Percentiles rank a stretch among this genome's conserved stretches.
Evolutionary conservation across 2,888 invertebrate genomes (phyloP).

Genomic region (Alentia gelatinosa): DNA sequence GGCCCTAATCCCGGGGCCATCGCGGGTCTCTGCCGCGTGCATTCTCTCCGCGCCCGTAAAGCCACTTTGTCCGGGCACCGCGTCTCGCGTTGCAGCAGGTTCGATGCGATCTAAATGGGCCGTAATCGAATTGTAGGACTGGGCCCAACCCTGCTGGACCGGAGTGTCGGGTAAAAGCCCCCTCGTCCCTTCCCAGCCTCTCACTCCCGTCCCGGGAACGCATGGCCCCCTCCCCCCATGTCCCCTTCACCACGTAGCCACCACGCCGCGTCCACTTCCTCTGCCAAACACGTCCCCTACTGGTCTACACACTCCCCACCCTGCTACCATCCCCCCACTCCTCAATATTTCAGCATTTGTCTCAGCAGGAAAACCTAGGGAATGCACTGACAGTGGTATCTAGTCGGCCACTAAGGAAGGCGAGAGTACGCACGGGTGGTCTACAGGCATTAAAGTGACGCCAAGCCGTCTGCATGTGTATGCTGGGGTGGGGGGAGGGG

Average conservation of each 20-base stretch:
- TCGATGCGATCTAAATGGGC: slow-evolving; percentile 29
- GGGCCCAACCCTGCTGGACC: background rate
- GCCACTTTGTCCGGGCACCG: background rate
- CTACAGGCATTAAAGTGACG: background rate
- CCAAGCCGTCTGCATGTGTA: background rate
- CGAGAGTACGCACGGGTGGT: background rate
- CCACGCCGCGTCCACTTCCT: too few relatives aligned
- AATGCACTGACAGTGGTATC: too few relatives aligned
- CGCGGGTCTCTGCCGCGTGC: background rate
- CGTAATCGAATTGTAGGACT: slow-evolving; percentile 44
- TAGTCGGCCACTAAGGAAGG: too few relatives aligned
- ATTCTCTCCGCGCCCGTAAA: background rate
- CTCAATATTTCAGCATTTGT: too few relatives aligned
- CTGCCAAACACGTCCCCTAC: too few relatives aligned
- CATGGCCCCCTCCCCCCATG: too few relatives aligned
- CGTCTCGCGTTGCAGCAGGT: background rate
- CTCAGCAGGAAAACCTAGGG: too few relatives aligned
- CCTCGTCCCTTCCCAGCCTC: background rate
- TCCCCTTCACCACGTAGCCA: too few relatives aligned
- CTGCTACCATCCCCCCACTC: too few relatives aligned
- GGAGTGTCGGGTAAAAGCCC: slow-evolving; percentile 23
- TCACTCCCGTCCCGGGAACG: too few relatives aligned
- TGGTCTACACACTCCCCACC: too few relatives aligned
- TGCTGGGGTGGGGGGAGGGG: background rate
- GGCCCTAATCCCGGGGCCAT: background rate